These are phyloP conservation scores for Nasonia longicornis DNA, from an alignment of 1,140 invertebrate genomes.

Conservation along the genomic window DNA sequence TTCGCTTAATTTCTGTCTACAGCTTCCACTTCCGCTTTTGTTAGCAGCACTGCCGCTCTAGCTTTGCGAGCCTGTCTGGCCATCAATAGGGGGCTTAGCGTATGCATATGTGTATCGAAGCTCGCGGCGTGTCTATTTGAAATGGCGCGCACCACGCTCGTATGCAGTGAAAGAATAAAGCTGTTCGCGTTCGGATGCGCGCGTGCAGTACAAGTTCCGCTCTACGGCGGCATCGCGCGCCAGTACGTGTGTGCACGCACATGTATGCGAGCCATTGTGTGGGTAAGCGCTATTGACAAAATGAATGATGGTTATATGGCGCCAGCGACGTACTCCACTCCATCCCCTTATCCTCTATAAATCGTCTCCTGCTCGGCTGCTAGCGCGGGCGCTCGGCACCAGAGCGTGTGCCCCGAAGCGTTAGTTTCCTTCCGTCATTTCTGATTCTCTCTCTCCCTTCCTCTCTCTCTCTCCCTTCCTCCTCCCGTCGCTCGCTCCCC, in stretches of 20 bases:
- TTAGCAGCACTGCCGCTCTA: not conserved
- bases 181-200: constrained; percentile 56
- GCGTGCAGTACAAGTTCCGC: not conserved
- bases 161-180: constrained; percentile 59
- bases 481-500: not conserved
- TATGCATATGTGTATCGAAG: not conserved
- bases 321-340: constrained; percentile 53
- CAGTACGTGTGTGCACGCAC: constrained; percentile 8
- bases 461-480: not conserved
- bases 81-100: not conserved
- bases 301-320: constrained; percentile 65
- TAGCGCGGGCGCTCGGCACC: constrained; percentile 3
- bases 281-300: constrained; percentile 61
- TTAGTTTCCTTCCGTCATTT: constrained; percentile 46
- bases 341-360: constrained; percentile 55
- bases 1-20: too few species aligned
- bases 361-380: constrained; percentile 52
- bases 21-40: not conserved
- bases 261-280: constrained; percentile 56
- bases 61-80: not conserved
- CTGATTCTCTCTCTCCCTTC: constrained; percentile 15
- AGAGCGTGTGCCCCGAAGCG: constrained; percentile 37
- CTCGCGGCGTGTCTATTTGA: constrained; percentile 50
- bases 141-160: constrained; percentile 52
- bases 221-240: not conserved